A percentile compares a stretch with the other conserved stretches of the same genome.
Evolutionary conservation across 2,113 vertebrate species (phyloP).

Genomic region (Geothlypis trichas): DNA sequence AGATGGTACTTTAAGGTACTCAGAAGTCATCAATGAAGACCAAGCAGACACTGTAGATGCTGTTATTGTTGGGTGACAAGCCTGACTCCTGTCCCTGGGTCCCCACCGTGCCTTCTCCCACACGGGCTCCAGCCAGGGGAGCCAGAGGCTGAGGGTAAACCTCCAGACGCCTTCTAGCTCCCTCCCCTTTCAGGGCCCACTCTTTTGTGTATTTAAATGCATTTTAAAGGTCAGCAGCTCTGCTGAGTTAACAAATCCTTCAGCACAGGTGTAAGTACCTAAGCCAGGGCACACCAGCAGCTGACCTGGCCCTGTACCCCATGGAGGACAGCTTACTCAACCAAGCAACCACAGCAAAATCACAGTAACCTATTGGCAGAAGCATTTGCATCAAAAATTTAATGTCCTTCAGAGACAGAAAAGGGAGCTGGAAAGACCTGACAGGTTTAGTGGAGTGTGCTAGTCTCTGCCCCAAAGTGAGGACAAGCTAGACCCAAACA

Average conservation of each 20-base stretch:
- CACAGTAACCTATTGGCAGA: background rate
- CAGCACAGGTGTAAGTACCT: background rate
- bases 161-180: background rate
- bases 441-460: background rate
- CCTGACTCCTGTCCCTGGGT: background rate
- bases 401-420: background rate
- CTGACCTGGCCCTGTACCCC: background rate
- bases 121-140: background rate
- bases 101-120: fast-evolving
- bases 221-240: background rate
- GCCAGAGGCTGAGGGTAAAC: background rate
- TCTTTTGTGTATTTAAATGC: background rate
- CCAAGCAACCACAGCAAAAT: fast-evolving
- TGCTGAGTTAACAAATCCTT: background rate
- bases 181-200: background rate
- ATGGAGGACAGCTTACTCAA: fast-evolving
- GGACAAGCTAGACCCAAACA: background rate
- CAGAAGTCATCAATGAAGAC: background rate
- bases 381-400: background rate
- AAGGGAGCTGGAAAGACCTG: background rate
- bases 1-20: background rate
- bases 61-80: background rate
- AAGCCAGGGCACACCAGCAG: background rate
- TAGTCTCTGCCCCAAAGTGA: background rate
- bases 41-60: background rate